Evolutionary conservation across 2,113 vertebrate species (phyloP), one percentile per base, ranked within the genome.

Genomic region (Anolis carolinensis): DNA sequence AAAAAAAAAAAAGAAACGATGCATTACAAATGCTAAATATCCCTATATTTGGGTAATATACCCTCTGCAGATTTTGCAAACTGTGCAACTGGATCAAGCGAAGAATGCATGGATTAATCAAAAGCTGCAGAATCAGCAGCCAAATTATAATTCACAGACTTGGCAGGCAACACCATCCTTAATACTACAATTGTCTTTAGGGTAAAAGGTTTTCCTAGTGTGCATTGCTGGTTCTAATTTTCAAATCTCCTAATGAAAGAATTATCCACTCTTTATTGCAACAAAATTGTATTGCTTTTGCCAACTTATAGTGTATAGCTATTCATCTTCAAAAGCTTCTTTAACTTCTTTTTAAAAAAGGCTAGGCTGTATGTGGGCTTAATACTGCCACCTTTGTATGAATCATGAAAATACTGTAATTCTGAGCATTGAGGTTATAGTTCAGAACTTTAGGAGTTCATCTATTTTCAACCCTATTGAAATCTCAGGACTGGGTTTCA

Each of bases 41-140:
- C 92, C 90, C 63, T 6, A 62, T 68, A 14, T 2, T 73, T 80
- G 14, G 62, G 52, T 72, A 90, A 76, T 18, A 81, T 85, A 59
- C 3, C 39, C 34, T 55, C 1, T 79, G 32, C 50, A 79, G 3
- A 67, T 84, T 84, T 91, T 83, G 73, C 80, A 89, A 88, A 86
- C 80, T 93, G 48, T 77, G 87, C 75, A 30, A 27, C 78, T 80
- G 52, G 82, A 91, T 92, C 73, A 92, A 88, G 44, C 88, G 89
- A 93, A 90, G 93, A 92, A 94, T 87, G 90, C 92, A 62, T 50
- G 89, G n/a, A 90, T 93, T 91, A 93, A 92, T 93, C 90, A 93
- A 89, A 94, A 86, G 67, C 70, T 93, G 86, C 86, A 89, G 79
- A 50, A 86, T 1, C 62, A 92, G 88, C 67, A 77, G 73, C 74